phyloP scores from a whole-genome alignment of 2,797 vertebrate species.

The Diceros bicornis region DNA sequence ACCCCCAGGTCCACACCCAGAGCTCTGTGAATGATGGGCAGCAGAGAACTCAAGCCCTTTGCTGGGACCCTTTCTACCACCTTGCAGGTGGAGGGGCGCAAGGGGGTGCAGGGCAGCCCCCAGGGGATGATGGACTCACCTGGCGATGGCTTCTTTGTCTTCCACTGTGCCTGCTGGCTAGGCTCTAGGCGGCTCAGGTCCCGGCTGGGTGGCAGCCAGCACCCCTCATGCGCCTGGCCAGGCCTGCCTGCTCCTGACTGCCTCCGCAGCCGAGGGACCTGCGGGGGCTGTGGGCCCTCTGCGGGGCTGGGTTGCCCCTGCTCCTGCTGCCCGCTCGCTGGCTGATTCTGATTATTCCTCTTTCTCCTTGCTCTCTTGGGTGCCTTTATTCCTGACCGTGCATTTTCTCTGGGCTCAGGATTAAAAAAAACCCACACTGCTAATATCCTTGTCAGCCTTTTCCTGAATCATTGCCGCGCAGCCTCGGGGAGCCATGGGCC shows the following conservation, averaged over 20 bases:
- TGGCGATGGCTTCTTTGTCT: slow-evolving; percentile 64
- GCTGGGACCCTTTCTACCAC: background rate
- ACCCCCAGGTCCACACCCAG: background rate
- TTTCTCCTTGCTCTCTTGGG: slow-evolving; percentile 88
- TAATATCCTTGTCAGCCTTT: slow-evolving; percentile 89
- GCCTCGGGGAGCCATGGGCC: slow-evolving; percentile 80
- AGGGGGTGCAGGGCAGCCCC: rapidly evolving
- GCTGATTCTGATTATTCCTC: slow-evolving; percentile 88
- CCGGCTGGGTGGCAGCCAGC: background rate
- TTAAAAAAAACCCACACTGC: slow-evolving; percentile 84
- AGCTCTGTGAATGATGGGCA: background rate
- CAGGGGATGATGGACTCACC: slow-evolving; percentile 55
- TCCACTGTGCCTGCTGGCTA: slow-evolving; percentile 47
- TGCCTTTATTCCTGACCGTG: slow-evolving; percentile 88
- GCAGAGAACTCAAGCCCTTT: background rate
- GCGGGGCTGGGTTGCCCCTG: slow-evolving; percentile 49
- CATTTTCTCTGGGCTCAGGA: slow-evolving; percentile 88
- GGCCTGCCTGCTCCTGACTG: background rate
- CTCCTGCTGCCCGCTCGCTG: slow-evolving; percentile 73
- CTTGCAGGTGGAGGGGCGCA: background rate
- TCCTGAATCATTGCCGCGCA: slow-evolving; percentile 87
- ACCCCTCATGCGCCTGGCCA: background rate
- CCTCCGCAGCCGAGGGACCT: slow-evolving; percentile 6
- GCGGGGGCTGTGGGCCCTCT: background rate
- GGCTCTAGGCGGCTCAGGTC: slow-evolving; percentile 21